Conservation (phyloP, 92 coral and sea anemone species). For the Parazoanthus darwini region DNA sequence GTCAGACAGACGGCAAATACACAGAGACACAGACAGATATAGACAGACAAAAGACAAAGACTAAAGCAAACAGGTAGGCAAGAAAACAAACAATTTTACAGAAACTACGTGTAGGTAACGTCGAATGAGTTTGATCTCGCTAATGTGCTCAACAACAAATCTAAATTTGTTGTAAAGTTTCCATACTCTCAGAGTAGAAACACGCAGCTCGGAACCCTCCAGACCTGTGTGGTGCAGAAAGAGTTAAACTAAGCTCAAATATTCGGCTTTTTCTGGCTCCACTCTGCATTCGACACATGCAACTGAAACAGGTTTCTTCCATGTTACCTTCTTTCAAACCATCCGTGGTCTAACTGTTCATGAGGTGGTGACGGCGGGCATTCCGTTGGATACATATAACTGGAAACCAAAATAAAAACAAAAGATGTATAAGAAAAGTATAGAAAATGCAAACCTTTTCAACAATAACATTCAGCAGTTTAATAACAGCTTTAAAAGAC, state of each 20-base stretch:
- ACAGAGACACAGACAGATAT: too few relatives aligned
- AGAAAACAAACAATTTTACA: too few relatives aligned
- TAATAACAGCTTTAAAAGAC: not conserved
- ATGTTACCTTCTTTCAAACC: conserved; percentile 92
- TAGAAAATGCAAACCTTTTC: not conserved
- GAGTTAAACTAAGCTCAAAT: not conserved
- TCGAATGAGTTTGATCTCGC: too few relatives aligned
- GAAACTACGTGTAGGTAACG: too few relatives aligned
- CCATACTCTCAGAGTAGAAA: not conserved
- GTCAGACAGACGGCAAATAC: too few relatives aligned
- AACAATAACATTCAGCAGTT: not conserved
- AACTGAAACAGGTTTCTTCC: too few relatives aligned
- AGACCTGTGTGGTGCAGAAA: not conserved
- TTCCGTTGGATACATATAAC: conserved; percentile 74
- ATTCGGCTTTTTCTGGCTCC: too few relatives aligned
- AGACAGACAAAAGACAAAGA: too few relatives aligned
- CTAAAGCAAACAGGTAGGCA: not conserved
- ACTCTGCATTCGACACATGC: too few relatives aligned
- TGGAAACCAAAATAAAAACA: not conserved
- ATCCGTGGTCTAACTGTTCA: conserved; percentile 88
- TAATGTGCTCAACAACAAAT: too few relatives aligned
- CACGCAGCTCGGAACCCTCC: not conserved
- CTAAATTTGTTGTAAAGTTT: too few relatives aligned
- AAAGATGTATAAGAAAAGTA: not conserved
- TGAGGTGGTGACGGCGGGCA: conserved; percentile 99